Percentiles rank a stretch among this genome's conserved stretches.
phyloP scores from a whole-genome alignment of 35 echinoderm and acorn worm genomes.

The Apostichopus parvimensis region DNA sequence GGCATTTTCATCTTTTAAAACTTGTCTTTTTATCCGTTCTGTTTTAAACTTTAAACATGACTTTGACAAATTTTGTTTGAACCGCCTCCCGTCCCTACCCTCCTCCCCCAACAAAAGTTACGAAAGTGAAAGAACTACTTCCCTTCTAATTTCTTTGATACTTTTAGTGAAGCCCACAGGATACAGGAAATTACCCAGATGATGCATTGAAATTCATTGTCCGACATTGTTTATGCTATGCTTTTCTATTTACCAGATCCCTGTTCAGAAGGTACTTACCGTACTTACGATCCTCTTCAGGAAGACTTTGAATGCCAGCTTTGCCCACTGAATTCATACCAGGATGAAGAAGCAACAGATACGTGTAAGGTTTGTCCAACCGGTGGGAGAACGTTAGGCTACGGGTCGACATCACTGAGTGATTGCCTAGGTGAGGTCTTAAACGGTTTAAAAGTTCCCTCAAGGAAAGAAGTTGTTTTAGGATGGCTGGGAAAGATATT shows the following conservation, averaged over 20 bases:
- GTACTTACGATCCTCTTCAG: neutral
- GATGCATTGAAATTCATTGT: neutral
- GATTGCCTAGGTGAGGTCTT: slow-evolving; percentile 23
- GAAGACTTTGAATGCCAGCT: slow-evolving; percentile 26
- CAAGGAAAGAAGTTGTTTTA: too few relatives aligned
- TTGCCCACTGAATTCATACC: slow-evolving; percentile 21
- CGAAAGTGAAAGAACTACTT: too few relatives aligned
- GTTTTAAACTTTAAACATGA: too few relatives aligned
- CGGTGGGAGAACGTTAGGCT: neutral
- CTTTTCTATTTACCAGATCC: neutral
- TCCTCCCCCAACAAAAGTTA: too few relatives aligned
- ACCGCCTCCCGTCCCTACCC: too few relatives aligned
- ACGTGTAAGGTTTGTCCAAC: slow-evolving; percentile 1
- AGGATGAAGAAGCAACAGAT: neutral
- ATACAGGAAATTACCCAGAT: neutral
- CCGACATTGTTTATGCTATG: neutral
- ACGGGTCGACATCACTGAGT: neutral
- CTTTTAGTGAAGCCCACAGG: too few relatives aligned
- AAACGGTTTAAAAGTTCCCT: too few relatives aligned
- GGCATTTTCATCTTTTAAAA: too few relatives aligned
- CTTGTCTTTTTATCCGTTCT: too few relatives aligned
- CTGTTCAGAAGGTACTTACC: neutral
- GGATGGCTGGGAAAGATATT: too few relatives aligned
- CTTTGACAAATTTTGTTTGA: too few relatives aligned
- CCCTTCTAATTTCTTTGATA: too few relatives aligned